phyloP scores from a whole-genome alignment of 2,113 vertebrate genomes.

The Corydoras sp. region DNA sequence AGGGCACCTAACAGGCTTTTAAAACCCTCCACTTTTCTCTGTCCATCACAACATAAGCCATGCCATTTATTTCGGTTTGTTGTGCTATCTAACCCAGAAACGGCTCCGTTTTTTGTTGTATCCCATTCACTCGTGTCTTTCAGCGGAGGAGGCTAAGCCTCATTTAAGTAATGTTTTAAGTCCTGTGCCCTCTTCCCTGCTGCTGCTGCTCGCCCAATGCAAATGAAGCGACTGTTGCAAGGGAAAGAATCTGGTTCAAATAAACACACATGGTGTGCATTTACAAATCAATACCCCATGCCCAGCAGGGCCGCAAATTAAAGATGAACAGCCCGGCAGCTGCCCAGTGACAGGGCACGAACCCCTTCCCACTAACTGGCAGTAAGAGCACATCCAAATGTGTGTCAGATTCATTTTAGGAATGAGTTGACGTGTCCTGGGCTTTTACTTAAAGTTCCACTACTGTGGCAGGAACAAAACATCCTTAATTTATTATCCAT shows the following conservation, averaged over 20 bases:
- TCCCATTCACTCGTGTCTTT: neutral
- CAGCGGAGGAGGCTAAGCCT: constrained; percentile 9
- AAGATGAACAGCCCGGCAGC: constrained; percentile 39
- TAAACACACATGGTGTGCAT: constrained; percentile 45
- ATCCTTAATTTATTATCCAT: too few species aligned
- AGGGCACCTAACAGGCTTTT: neutral
- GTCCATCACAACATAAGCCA: neutral
- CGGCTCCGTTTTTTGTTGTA: neutral
- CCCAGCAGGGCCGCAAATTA: constrained; percentile 41
- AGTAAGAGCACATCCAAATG: neutral
- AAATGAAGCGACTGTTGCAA: constrained; percentile 44
- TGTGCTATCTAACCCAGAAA: neutral
- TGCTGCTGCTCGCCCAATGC: constrained; percentile 20
- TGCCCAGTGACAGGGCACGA: constrained; percentile 10
- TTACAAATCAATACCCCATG: constrained; percentile 49
- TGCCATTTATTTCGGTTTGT: neutral
- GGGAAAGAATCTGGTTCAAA: constrained; percentile 25
- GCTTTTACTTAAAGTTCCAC: too few species aligned
- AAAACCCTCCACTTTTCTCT: neutral
- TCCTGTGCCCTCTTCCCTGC: neutral
- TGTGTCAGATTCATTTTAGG: neutral
- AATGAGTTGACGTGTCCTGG: neutral
- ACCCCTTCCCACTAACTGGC: neutral
- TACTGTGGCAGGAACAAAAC: too few species aligned
- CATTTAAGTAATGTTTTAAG: constrained; percentile 14